Base-by-base conservation (phyloP, 2,888 invertebrate genomes). In the Eurytoma adleriae region DNA sequence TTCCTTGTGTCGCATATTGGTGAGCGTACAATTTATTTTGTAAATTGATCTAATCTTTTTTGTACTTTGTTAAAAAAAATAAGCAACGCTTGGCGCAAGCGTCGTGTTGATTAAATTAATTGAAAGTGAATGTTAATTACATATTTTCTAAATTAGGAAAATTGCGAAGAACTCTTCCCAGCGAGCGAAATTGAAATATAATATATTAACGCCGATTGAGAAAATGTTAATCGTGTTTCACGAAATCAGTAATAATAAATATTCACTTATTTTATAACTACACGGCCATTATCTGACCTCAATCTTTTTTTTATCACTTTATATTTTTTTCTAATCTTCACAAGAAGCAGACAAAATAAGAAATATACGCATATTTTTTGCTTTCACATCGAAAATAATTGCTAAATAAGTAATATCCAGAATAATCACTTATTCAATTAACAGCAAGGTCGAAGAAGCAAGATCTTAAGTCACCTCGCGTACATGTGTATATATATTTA, bases 151-250 rank as follows among this genome's bases (percentile, higher is more conserved):
- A 40, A 10, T 40, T 40, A 40, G 10, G 61, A 50, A 67, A 52
- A 52, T 62, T 56, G 30, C n/a, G 40, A 40, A 48, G 64, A 12
- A 78, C 56, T 83, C 82, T 40, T 85, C 84, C 86, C 84, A 83
- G 69, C 62, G 27, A 78, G 80, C 83, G 77, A 84, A 82, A 83
- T 83, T 83, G 85, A 84, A 83, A 85, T 86, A 84, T 87, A 85
- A 84, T 86, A 83, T 84, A 40, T 40, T 40, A 86, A 81, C 83
- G 84, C 85, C 84, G 85, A 82, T 86, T 85, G 83, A 87, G 85
- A 85, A 85, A 84, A 86, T 86, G 86, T 86, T 88, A 87, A 87
- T 81, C 89, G 86, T 87, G 88, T 86, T 87, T 87, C 86, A 84
- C 85, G 84, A 86, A 87, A 86, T 86, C 86, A 86, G 84, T 86